These are phyloP conservation scores for Telenomus remus DNA, from an alignment of 1,140 invertebrate genomes.

Conservation along the genomic window DNA sequence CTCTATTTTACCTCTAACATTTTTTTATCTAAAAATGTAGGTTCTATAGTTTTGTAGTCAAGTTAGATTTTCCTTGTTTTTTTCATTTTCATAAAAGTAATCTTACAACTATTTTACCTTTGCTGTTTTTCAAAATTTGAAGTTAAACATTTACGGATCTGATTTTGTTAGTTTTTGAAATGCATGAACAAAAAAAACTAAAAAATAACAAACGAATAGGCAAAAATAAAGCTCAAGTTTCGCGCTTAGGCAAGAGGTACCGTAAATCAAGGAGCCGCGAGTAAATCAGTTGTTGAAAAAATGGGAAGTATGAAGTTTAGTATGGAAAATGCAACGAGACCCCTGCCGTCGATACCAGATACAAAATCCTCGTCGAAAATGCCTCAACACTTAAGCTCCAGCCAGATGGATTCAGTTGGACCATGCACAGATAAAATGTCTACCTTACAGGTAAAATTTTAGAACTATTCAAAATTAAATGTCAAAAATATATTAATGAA, in stretches of 20 bases:
- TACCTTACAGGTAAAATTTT: constrained; percentile 67
- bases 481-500: too few species aligned
- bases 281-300: constrained; percentile 66
- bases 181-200: too few species aligned
- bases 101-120: neutral
- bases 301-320: constrained; percentile 64
- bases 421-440: constrained; percentile 71
- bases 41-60: too few species aligned
- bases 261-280: constrained; percentile 63
- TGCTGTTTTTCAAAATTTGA: too few species aligned
- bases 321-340: constrained; percentile 57
- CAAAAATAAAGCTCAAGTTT: constrained; percentile 67
- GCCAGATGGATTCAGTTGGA: constrained; percentile 43
- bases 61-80: neutral
- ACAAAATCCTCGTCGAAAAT: constrained; percentile 28
- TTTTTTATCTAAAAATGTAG: too few species aligned
- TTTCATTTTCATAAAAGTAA: neutral
- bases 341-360: constrained; percentile 63
- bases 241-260: constrained; percentile 68
- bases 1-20: constrained; percentile 6
- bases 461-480: neutral
- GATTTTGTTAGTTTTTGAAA: too few species aligned
- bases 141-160: neutral
- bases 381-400: constrained; percentile 57
- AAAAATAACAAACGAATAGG: neutral